Evolutionary conservation across 2,113 vertebrate species (phyloP).

Genomic region (Cyprinus carpio): DNA sequence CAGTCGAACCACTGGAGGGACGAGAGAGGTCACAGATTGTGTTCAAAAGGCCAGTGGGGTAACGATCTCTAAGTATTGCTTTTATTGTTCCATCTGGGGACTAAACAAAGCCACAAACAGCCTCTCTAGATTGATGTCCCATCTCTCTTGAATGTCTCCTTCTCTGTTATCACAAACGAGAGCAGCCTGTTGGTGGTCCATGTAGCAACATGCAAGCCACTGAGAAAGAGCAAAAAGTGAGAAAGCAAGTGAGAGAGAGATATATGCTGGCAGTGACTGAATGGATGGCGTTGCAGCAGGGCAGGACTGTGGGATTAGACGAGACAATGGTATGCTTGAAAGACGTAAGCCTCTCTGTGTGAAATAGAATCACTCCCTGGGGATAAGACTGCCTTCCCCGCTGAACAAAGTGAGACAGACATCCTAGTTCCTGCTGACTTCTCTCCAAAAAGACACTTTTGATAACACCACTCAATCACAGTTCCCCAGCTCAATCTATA

Average conservation of each 20-base stretch:
- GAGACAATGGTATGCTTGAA: slow-evolving; percentile 58
- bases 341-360: slow-evolving; percentile 57
- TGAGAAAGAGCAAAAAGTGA: slow-evolving; percentile 14
- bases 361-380: slow-evolving; percentile 60
- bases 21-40: slow-evolving; percentile 48
- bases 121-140: slow-evolving; percentile 12
- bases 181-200: slow-evolving; percentile 35
- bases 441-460: slow-evolving; percentile 44
- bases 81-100: slow-evolving; percentile 23
- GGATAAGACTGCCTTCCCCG: slow-evolving; percentile 42
- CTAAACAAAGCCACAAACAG: slow-evolving; percentile 20
- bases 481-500: slow-evolving; percentile 18
- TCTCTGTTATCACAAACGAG: slow-evolving; percentile 26
- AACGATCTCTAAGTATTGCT: slow-evolving; percentile 40
- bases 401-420: slow-evolving; percentile 53
- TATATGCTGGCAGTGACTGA: slow-evolving; percentile 14
- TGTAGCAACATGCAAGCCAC: slow-evolving; percentile 41
- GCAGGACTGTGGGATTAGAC: slow-evolving; percentile 59
- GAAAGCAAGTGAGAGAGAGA: background rate
- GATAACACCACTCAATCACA: slow-evolving; percentile 34
- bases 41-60: slow-evolving; percentile 45
- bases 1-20: background rate
- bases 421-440: slow-evolving; percentile 45
- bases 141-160: background rate
- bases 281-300: slow-evolving; percentile 32